Conservation (phyloP, 2,797 vertebrate species). For the Megaceryle alcyon region DNA sequence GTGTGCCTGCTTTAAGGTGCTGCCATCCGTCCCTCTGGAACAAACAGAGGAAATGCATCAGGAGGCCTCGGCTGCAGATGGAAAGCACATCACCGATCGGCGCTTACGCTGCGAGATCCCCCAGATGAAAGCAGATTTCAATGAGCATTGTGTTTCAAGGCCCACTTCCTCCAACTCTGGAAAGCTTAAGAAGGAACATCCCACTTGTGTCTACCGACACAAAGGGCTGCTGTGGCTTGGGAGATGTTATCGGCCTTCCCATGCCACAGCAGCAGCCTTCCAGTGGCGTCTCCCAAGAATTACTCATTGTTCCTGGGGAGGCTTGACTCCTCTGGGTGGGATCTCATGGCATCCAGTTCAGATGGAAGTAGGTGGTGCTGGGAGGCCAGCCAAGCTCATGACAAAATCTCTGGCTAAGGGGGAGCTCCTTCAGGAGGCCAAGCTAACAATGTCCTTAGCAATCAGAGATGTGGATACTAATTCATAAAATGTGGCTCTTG, state of each 20-base stretch:
- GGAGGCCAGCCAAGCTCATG: conserved; percentile 73
- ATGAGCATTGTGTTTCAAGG: conserved; percentile 84
- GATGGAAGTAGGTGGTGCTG: conserved; percentile 79
- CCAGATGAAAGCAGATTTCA: conserved; percentile 80
- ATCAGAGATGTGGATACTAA: background rate
- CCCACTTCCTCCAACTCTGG: conserved; percentile 80
- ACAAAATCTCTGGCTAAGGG: conserved; percentile 30
- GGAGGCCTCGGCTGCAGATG: conserved; percentile 68
- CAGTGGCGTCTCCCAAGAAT: conserved; percentile 84
- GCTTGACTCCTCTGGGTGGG: conserved; percentile 81
- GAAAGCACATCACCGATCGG: conserved; percentile 68
- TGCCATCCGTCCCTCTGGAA: conserved; percentile 78
- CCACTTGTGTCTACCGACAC: conserved; percentile 82
- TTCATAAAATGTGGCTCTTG: background rate
- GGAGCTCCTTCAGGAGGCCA: background rate
- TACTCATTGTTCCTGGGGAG: conserved; percentile 81
- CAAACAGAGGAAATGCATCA: conserved; percentile 85
- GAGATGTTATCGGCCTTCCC: conserved; percentile 85
- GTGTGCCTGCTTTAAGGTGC: conserved; percentile 69
- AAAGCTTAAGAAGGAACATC: conserved; percentile 81
- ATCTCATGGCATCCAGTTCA: conserved; percentile 78
- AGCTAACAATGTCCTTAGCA: background rate
- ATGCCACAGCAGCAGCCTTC: conserved; percentile 78
- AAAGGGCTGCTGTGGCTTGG: conserved; percentile 76
- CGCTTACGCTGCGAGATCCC: conserved; percentile 55